Conservation (phyloP, 2,888 invertebrate genomes). For the Nysson spinosus region DNA sequence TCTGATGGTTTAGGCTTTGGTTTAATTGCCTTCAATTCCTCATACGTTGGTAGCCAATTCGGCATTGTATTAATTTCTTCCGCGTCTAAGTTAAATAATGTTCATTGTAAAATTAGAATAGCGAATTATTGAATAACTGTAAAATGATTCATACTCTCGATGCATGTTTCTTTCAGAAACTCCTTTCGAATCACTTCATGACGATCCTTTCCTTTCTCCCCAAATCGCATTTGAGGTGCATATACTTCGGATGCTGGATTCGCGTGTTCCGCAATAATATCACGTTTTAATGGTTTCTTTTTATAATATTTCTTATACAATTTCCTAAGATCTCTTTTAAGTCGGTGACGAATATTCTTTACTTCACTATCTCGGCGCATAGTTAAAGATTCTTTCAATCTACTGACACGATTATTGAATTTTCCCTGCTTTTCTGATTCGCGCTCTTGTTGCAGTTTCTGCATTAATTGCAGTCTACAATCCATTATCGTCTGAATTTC, state of each 20-base stretch:
- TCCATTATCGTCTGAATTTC: slow-evolving; percentile 86
- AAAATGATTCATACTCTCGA: slow-evolving; percentile 46
- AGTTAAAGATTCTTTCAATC: slow-evolving; percentile 79
- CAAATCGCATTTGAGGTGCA: slow-evolving; percentile 82
- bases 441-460: slow-evolving; percentile 80
- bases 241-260: slow-evolving; percentile 82
- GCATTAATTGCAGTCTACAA: slow-evolving; percentile 84
- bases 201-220: slow-evolving; percentile 80
- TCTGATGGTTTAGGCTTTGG: slow-evolving; percentile 58
- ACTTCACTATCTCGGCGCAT: slow-evolving; percentile 81
- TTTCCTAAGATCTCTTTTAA: slow-evolving; percentile 78
- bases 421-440: slow-evolving; percentile 78
- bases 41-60: slow-evolving; percentile 77
- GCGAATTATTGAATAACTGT: too few relatives aligned
- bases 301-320: slow-evolving; percentile 76
- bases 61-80: slow-evolving; percentile 78
- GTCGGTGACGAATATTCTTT: slow-evolving; percentile 78
- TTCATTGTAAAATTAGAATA: too few relatives aligned
- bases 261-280: slow-evolving; percentile 54
- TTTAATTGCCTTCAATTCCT: slow-evolving; percentile 78
- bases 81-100: slow-evolving; percentile 79
- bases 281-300: slow-evolving; percentile 25
- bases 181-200: slow-evolving; percentile 76
- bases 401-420: slow-evolving; percentile 72
- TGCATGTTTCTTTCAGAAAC: slow-evolving; percentile 36